Base-by-base conservation (phyloP, 2,888 invertebrate genomes). In the Aethes cnicana region DNA sequence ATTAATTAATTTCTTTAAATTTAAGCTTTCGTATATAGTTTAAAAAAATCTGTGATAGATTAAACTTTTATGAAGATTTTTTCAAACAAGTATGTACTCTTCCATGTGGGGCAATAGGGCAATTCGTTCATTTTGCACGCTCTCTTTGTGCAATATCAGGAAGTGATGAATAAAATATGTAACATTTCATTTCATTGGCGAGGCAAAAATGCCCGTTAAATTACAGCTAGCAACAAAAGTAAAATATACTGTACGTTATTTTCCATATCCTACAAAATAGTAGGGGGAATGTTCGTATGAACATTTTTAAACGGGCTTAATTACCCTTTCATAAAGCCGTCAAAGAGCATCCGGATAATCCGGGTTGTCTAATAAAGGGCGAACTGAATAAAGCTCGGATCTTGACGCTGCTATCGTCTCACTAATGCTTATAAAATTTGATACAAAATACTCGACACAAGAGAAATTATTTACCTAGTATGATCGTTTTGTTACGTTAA, bases 341-440 rank as follows among this genome's bases (percentile, higher is more conserved):
- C 50, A 43, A 37, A 44, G 21, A 43, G 23, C 17, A 18, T 25
- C 30, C 50, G 50, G 50, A 44, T 50, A 23, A 50, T 50, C 50
- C 43, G 36, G 50, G 43, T 21, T 26, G 28, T 43, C 43, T 44
- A 44, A 44, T 50, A 50, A 50, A 43, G 50, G 43, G 9, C 37
- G 36, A 37, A 23, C 26, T 41, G 30, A 23, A 43, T 30, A 36
- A 42, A 30, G 36, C 30, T 35, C 12, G 30, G 43, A 37, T 44
- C 36, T 37, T 23, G 28, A 37, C 49, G 26, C 26, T 35, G 28
- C 39, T 25, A 18, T 12, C 16, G 12, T 17, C 12, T 21, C 16
- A 14, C 16, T 30, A n/a, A 30, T 30, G 35, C 26, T 36, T 36
- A 4, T 7, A 28, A 12, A 14, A 28, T 5, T 14, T 20, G 6